Evolutionary conservation across 37 sponge, comb jelly and placozoan species (phyloP).

Genomic region (Geodia barretti): DNA sequence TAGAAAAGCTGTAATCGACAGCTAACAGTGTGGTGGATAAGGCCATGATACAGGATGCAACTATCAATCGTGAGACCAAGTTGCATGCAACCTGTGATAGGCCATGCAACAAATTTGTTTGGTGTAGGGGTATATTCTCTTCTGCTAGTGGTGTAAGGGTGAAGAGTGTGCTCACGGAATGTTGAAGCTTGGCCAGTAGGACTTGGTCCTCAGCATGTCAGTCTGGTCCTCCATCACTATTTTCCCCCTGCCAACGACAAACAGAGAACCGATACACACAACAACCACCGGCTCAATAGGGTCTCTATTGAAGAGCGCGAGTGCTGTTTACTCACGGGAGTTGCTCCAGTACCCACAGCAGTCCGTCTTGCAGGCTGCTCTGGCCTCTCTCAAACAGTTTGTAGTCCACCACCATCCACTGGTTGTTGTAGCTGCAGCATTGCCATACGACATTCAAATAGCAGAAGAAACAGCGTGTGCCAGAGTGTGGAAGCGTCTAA

Average conservation of each 20-base stretch:
- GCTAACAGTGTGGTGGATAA: no score
- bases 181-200: constrained; percentile 97
- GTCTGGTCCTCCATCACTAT: constrained; percentile 68
- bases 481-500: no score
- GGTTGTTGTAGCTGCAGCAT: constrained; percentile 83
- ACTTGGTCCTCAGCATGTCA: constrained; percentile 57
- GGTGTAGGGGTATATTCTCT: no score
- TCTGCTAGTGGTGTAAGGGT: no score
- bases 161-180: constrained; percentile 72
- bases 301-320: no score
- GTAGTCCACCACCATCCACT: constrained; percentile 99
- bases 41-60: no score
- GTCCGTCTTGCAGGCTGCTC: constrained; percentile 16
- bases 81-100: no score
- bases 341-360: constrained; percentile 93
- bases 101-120: no score
- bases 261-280: not conserved
- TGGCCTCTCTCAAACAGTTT: constrained; percentile 69
- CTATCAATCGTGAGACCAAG: no score
- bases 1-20: no score
- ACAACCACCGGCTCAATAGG: not conserved
- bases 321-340: constrained; percentile 80
- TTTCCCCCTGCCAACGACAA: constrained; percentile 27
- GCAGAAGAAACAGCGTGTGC: no score
- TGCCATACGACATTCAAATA: no score